Conservation (phyloP, 2,888 invertebrate species). For the Drosophila yooni region DNA sequence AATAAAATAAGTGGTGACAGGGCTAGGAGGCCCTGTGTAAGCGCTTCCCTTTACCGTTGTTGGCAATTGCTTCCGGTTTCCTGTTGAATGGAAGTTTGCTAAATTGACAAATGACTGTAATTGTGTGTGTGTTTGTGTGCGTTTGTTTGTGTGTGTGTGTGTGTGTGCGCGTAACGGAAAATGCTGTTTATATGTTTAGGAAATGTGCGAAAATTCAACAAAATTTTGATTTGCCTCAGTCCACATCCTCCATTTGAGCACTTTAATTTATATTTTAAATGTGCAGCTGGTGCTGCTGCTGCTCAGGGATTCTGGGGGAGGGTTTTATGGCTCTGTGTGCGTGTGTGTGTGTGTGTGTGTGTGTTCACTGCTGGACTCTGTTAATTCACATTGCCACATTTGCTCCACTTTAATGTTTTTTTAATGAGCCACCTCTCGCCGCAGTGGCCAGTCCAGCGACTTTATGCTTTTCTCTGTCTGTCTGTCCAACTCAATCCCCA, state of each 20-base stretch:
- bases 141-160: conserved; percentile 21
- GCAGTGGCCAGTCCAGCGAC: conserved; percentile 45
- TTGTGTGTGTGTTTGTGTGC: conserved; percentile 31
- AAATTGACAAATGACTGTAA: conserved; percentile 78
- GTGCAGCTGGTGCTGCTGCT: conserved; percentile 29
- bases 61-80: conserved; percentile 79
- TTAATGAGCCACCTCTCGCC: conserved; percentile 63
- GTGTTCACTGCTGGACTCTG: conserved; percentile 36
- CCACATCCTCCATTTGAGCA: conserved; percentile 38
- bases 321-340: background rate
- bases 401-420: conserved; percentile 77
- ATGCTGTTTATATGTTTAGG: conserved; percentile 64
- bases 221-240: conserved; percentile 50
- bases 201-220: conserved; percentile 76
- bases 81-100: conserved; percentile 75
- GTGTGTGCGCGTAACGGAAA: conserved; percentile 55
- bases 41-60: conserved; percentile 47
- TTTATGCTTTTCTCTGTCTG: conserved; percentile 19
- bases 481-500: background rate
- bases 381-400: conserved; percentile 65
- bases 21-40: background rate
- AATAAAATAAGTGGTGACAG: background rate
- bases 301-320: background rate
- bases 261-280: conserved; percentile 62
- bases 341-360: background rate